These are phyloP conservation scores for Taphrorychus bicolor DNA, from an alignment of 2,888 invertebrate genomes.

Conservation along the genomic window DNA sequence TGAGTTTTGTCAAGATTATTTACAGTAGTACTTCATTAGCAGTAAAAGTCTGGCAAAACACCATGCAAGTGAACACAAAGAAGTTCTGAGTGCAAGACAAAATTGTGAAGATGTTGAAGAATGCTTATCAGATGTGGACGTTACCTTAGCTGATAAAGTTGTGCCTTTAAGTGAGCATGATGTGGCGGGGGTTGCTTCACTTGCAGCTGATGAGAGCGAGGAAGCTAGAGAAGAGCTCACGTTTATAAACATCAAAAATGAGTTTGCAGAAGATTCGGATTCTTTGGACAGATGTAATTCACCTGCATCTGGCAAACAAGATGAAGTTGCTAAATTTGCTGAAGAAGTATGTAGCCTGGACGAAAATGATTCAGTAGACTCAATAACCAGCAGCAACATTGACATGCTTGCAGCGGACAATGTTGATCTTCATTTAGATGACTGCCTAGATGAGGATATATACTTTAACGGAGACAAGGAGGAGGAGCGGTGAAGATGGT, in stretches of 20 bases:
- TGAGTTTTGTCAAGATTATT: neutral
- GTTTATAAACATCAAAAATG: neutral
- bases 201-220: neutral
- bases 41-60: neutral
- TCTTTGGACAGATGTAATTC: too few species aligned
- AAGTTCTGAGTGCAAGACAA: too few species aligned
- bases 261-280: neutral
- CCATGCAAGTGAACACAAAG: neutral
- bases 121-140: neutral
- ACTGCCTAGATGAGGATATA: too few species aligned
- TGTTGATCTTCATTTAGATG: too few species aligned
- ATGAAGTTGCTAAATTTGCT: too few species aligned
- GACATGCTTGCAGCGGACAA: too few species aligned
- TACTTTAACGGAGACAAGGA: too few species aligned
- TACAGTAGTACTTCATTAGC: neutral
- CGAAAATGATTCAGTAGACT: too few species aligned
- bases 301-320: too few species aligned
- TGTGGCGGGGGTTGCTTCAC: neutral
- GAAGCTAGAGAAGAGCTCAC: neutral
- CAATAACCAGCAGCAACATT: too few species aligned
- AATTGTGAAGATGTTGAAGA: neutral
- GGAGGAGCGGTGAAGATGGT: too few species aligned
- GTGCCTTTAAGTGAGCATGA: neutral
- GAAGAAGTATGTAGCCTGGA: too few species aligned
- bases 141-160: neutral